Base-by-base conservation (phyloP, 2,797 vertebrate genomes). In the Spatula clypeata region DNA sequence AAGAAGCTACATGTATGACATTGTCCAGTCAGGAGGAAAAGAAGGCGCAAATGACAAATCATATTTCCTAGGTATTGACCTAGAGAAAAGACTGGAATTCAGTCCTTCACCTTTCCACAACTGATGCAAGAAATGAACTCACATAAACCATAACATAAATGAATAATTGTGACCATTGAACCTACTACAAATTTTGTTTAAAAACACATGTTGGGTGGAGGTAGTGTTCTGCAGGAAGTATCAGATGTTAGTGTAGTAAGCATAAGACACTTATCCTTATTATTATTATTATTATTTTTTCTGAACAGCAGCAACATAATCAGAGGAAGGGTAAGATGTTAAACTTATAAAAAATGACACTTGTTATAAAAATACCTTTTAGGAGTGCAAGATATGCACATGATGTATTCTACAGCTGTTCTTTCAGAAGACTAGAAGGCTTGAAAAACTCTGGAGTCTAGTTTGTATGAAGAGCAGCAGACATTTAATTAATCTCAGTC, bases 121-220 rank as follows among this genome's bases (percentile, higher is more conserved):
- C 47, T 79, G 73, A 53, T 96, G 62, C 65, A 91, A 92, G 73
- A 88, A 95, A 85, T 92, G 71, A 83, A 90, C 84, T 97, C 76
- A 81, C 26, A 49, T 80, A 94, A 96, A 79, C 90, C 47, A 12
- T 88, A 95, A 84, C 74, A 74, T 67, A 75, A 88, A 74, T 88
- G 79, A 96, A 76, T 93, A 91, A 91, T 75, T 95, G 80, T 87
- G 92, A 95, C 86, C 91, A 83, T 38, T 96, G 89, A 97, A 95
- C 82, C 38, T 57, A 69, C 84, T 71, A 71, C 32, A 71, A 93
- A 91, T 94, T 94, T 60, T 96, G 77, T 95, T 94, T 88, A 70
- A 97, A 96, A 97, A 87, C 96, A 97, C 62, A 62, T 93, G 91
- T 92, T 96, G 97, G 95, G 95, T 96, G 96, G 96, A 96, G 88